Evolutionary conservation across 2,113 vertebrate genomes (phyloP), one percentile per base, ranked within the genome.

Genomic region (Peromyscus californicus): DNA sequence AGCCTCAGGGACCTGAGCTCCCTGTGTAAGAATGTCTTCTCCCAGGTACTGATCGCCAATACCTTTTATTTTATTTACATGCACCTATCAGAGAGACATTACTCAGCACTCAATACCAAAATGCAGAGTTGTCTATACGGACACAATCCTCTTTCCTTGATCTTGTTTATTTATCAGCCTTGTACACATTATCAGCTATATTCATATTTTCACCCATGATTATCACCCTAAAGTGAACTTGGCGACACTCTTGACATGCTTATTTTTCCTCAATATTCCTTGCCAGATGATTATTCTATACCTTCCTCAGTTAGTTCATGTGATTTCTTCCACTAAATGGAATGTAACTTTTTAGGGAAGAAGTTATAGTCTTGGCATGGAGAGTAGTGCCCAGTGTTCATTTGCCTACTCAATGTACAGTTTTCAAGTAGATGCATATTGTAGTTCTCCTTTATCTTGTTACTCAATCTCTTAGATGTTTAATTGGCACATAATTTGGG

Each of bases 1-100:
- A 16, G 22, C 17, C 36, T 24, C 0, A 0, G 75, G 10, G 1
- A 74, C 21, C 26, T 26, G 2, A 7, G 0, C 2, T 72, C 10
- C 12, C 51, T 74, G 39, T 42, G 31, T 48, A 11, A 24, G 51
- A 65, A 13, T 5, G 17, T 54, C 42, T 91, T 85, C 29, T n/a
- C 39, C n/a, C 2, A 45, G 24, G n/a, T 33, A 48, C 26, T 24
- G 16, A 86, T 29, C 3, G 10, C 26, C 54, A 16, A 61, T 15
- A 59, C 5, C 33, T 61, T 6, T 1, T 51, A 51, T 74, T 84
- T 19, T 48, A 24, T 7, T 45, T 75, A 61, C 5, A 33, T 5
- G 7, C n/a, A 84, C 26, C 36, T 21, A 3, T 65, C 33, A 26
- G 19, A 26, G 19, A 95, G 67, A 33, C 12, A 6, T 51, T 29